Conservation (phyloP, 2,113 vertebrate species). For the Melanocharis versteri region DNA sequence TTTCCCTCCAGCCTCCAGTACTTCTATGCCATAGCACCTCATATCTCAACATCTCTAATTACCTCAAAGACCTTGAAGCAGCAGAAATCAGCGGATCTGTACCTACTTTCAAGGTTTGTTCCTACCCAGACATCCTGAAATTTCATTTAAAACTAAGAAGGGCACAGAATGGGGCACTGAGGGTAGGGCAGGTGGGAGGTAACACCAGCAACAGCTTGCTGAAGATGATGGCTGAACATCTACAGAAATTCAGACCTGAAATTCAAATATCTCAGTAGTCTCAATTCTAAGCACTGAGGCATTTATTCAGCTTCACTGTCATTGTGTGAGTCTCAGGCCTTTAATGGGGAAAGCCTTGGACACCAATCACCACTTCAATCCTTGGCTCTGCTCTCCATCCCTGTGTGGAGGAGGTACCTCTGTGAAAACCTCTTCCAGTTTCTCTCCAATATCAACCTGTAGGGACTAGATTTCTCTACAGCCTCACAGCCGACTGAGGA, state of each 20-base stretch:
- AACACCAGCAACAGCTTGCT: background rate
- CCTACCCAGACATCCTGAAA: background rate
- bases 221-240: background rate
- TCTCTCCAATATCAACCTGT: background rate
- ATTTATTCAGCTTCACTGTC: background rate
- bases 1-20: background rate
- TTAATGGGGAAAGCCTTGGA: background rate
- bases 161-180: background rate
- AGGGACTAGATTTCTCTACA: background rate
- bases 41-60: background rate
- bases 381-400: background rate
- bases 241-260: background rate
- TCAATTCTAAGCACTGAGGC: background rate
- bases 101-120: background rate
- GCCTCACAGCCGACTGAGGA: background rate
- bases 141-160: background rate
- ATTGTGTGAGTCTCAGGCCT: background rate
- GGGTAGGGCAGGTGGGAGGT: background rate
- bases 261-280: background rate
- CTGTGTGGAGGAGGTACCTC: background rate
- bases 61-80: background rate
- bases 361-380: background rate
- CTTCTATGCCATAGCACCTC: background rate
- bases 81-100: background rate
- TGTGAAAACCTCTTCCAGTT: background rate